Evolutionary conservation across 2,888 invertebrate species (phyloP).

Genomic region (Patella ulyssiponensis): DNA sequence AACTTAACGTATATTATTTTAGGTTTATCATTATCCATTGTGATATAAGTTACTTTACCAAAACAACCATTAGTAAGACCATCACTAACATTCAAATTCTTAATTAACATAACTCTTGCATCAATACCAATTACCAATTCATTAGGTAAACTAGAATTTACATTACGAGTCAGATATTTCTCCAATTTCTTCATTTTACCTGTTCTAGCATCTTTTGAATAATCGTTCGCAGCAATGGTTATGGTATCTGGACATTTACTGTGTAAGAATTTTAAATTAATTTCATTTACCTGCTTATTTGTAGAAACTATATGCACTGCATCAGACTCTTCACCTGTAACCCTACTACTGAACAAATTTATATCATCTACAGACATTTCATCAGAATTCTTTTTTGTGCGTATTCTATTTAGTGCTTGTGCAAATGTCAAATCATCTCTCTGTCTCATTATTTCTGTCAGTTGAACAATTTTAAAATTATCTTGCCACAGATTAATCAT

Average conservation of each 20-base stretch:
- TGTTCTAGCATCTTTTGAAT: constrained; percentile 21
- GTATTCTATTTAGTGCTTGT: constrained; percentile 26
- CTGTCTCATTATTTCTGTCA: constrained; percentile 33
- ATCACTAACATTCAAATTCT: no score
- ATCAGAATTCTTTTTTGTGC: constrained; percentile 24
- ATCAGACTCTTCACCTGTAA: constrained; percentile 23
- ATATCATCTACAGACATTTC: background rate
- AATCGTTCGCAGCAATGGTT: constrained; percentile 28
- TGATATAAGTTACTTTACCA: constrained; percentile 22
- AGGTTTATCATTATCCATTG: background rate
- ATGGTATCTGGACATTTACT: constrained; percentile 13
- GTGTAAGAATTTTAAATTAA: constrained; percentile 22
- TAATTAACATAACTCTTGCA: constrained; percentile 20
- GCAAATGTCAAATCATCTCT: constrained; percentile 25
- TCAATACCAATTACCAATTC: constrained; percentile 8
- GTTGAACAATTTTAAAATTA: constrained; percentile 26
- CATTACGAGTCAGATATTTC: background rate
- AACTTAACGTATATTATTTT: constrained; percentile 6
- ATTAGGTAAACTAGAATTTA: constrained; percentile 10
- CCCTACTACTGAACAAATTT: constrained; percentile 18
- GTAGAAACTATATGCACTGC: constrained; percentile 32
- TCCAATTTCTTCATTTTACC: constrained; percentile 23
- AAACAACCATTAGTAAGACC: constrained; percentile 20
- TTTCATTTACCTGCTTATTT: constrained; percentile 29
- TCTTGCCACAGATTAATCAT: constrained; percentile 28